Evolutionary conservation across 1,140 invertebrate genomes (phyloP).

Genomic region (Brachystomella parvula): DNA sequence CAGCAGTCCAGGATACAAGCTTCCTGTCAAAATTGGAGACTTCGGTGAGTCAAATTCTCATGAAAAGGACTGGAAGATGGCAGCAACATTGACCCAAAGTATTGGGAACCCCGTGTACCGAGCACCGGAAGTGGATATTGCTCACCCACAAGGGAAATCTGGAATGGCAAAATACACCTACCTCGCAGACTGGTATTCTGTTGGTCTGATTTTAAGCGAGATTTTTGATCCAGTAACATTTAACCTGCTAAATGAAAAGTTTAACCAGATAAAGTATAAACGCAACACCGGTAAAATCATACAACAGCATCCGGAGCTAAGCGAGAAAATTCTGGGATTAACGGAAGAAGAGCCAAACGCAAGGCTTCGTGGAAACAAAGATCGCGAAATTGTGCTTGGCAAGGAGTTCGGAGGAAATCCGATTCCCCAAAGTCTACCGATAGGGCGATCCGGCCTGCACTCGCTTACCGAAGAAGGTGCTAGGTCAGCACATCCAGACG

Average conservation of each 20-base stretch:
- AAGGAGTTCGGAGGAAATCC: too few species aligned
- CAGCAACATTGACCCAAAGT: background rate
- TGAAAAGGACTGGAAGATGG: background rate
- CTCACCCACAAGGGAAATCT: background rate
- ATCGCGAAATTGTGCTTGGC: too few species aligned
- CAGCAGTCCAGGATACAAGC: background rate
- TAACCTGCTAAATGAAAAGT: background rate
- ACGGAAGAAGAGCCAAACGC: background rate
- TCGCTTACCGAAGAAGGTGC: too few species aligned
- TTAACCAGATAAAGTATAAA: background rate
- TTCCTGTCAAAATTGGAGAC: background rate
- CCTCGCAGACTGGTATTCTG: background rate
- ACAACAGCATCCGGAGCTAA: background rate
- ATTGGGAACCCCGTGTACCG: background rate
- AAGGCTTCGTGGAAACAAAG: too few species aligned
- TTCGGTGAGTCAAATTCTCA: background rate
- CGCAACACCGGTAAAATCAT: background rate
- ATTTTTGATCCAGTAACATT: background rate
- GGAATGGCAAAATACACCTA: background rate
- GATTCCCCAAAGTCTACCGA: too few species aligned
- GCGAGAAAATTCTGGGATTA: background rate
- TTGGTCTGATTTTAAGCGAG: background rate
- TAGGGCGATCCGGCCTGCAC: too few species aligned
- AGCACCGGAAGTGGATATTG: background rate
- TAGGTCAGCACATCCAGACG: too few species aligned